A percentile compares a stretch with the other conserved stretches of the same genome.
phyloP scores from a whole-genome alignment of 2,888 invertebrate genomes.

The Acrobasis repandana region DNA sequence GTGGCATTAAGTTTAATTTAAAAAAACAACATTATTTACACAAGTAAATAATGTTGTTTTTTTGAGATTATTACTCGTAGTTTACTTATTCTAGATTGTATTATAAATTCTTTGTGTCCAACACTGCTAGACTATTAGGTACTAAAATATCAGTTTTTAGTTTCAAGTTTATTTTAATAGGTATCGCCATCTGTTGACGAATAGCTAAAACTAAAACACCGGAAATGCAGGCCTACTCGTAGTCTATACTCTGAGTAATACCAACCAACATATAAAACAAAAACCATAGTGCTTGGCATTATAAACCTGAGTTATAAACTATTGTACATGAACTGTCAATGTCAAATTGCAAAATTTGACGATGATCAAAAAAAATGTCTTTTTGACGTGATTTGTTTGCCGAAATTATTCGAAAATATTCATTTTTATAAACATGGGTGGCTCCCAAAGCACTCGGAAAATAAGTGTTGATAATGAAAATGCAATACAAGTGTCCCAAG shows the following conservation, averaged over 20 bases:
- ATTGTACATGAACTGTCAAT: background rate
- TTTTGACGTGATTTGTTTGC: conserved; percentile 72
- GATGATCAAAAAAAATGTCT: conserved; percentile 64
- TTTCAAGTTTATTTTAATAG: background rate
- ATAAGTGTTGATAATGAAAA: conserved; percentile 77
- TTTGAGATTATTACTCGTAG: too few relatives aligned
- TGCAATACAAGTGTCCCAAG: conserved; percentile 77
- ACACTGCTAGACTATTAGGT: too few relatives aligned
- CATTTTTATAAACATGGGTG: conserved; percentile 80
- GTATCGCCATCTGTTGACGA: background rate
- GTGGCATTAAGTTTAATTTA: too few relatives aligned
- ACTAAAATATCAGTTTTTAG: too few relatives aligned
- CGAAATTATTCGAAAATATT: conserved; percentile 55
- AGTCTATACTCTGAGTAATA: background rate
- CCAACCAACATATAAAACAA: background rate
- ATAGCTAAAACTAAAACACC: conserved; percentile 1
- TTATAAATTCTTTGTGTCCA: too few relatives aligned
- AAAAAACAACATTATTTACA: too few relatives aligned
- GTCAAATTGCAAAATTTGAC: conserved; percentile 23
- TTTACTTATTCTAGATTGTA: too few relatives aligned
- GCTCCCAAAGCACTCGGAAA: conserved; percentile 80
- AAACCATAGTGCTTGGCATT: background rate
- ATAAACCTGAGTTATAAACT: too few relatives aligned
- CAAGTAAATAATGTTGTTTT: too few relatives aligned
- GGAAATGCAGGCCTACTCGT: background rate